Percentiles rank a stretch among this genome's conserved stretches.
These are phyloP conservation scores for Vireo griseus DNA, from an alignment of 2,797 vertebrate species.

Conservation along the genomic window DNA sequence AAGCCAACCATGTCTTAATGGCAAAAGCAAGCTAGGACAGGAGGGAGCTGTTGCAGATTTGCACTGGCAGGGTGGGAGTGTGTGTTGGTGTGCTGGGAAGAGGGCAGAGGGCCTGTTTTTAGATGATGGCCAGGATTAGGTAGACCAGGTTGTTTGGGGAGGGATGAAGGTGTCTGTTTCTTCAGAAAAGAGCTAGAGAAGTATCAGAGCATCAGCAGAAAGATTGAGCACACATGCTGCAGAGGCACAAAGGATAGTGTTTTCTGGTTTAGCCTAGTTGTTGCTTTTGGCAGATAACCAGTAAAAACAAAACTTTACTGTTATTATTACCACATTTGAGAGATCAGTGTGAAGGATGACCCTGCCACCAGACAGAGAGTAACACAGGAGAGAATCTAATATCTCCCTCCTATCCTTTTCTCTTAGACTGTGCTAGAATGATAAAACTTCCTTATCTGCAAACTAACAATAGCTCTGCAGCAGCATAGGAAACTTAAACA, in stretches of 20 bases:
- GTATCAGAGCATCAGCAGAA: background rate
- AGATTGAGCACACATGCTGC: background rate
- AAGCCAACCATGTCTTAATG: background rate
- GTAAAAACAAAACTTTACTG: constrained; percentile 8
- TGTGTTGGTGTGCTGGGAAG: background rate
- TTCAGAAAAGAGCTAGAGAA: background rate
- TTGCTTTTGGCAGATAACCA: constrained; percentile 1
- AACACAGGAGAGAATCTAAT: background rate
- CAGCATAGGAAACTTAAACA: constrained; percentile 34
- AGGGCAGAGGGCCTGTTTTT: background rate
- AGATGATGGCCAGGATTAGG: background rate
- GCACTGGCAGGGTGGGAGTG: background rate
- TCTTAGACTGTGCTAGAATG: background rate
- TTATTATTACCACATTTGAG: background rate
- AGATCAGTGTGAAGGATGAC: background rate
- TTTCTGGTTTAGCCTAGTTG: background rate
- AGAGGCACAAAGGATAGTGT: background rate
- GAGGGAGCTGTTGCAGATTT: background rate
- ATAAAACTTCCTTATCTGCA: constrained; percentile 22
- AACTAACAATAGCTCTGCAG: constrained; percentile 7
- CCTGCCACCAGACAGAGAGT: background rate
- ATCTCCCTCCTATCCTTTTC: background rate
- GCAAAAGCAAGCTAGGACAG: background rate
- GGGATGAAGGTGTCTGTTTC: background rate
- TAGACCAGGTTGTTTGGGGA: background rate